Base-by-base conservation (phyloP, 2,888 invertebrate species). In the Orchesella flavescens region DNA sequence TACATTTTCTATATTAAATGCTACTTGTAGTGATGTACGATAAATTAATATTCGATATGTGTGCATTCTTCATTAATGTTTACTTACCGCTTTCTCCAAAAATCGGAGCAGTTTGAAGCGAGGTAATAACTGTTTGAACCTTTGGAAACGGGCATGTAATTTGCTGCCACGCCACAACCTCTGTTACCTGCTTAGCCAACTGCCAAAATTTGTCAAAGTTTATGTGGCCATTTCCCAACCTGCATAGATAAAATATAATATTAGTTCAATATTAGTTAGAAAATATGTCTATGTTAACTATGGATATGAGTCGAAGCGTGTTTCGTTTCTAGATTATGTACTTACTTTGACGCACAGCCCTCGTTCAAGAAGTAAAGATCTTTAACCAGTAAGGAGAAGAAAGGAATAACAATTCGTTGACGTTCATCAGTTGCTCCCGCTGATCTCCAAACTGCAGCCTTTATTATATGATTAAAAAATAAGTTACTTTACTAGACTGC, bases 331-430 rank as follows among this genome's bases (percentile, higher is more conserved):
- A 44, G 15, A 59, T 59, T 17, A 57, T 24, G 23, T 17, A 84
- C 87, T 86, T 85, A 90, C 89, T 89, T 89, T 87, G 90, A 90
- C 21, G 90, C 89, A 89, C 90, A 91, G 12, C 91, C 91, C 87
- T 92, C 91, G 85, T 92, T 92, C 13, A 92, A 89, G 88, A 92
- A 91, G 88, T 91, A 92, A 10, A 92, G 89, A 88, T 92, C 92
- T 87, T 92, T 92, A 46, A 92, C 91, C 77, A 92, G 90, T 23
- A 92, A 89, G 86, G 91, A 91, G 89, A 92, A 92, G 90, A 92
- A 92, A 53, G 92, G 92, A 86, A 92, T 91, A 85, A 92, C 91
- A 84, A 92, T 91, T 90, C 91, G 89, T 74, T 89, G 89, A 9
- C 88, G 77, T 63, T 89, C 88, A 71, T 89, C 89, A 9, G 89